phyloP scores from a whole-genome alignment of 2,113 vertebrate genomes.

The Falco punctatus region DNA sequence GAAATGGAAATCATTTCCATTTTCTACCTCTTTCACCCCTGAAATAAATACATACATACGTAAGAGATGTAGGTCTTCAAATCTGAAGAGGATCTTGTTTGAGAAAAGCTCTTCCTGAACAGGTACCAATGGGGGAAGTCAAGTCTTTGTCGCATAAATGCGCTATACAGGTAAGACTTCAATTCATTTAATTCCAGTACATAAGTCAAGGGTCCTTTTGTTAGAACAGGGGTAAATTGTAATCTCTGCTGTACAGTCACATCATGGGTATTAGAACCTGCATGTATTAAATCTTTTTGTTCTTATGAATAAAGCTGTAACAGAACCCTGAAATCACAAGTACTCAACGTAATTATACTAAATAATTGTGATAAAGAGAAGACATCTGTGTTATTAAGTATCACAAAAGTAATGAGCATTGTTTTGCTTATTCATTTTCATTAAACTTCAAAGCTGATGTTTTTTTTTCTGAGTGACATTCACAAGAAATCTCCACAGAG shows the following conservation, averaged over 20 bases:
- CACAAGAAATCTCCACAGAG: conserved; percentile 24
- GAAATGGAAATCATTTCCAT: background rate
- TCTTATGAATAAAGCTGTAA: conserved; percentile 7
- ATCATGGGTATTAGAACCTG: background rate
- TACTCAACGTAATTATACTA: background rate
- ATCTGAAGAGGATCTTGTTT: background rate
- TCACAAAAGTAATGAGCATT: background rate
- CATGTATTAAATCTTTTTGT: background rate
- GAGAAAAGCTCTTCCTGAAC: background rate
- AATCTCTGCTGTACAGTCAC: background rate
- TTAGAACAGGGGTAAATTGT: background rate
- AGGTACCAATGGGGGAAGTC: background rate
- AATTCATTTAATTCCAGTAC: background rate
- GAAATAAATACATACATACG: background rate
- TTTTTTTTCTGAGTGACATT: background rate
- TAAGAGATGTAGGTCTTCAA: background rate
- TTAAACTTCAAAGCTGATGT: background rate
- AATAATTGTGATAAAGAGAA: conserved; percentile 39
- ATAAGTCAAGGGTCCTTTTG: background rate
- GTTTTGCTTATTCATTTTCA: conserved; percentile 18
- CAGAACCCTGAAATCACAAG: conserved; percentile 24
- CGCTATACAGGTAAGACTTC: background rate
- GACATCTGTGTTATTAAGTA: background rate
- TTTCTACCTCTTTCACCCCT: background rate
- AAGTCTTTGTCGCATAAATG: background rate